Evolutionary conservation across 2,888 invertebrate genomes (phyloP).

Genomic region (Agonopterix arenella): DNA sequence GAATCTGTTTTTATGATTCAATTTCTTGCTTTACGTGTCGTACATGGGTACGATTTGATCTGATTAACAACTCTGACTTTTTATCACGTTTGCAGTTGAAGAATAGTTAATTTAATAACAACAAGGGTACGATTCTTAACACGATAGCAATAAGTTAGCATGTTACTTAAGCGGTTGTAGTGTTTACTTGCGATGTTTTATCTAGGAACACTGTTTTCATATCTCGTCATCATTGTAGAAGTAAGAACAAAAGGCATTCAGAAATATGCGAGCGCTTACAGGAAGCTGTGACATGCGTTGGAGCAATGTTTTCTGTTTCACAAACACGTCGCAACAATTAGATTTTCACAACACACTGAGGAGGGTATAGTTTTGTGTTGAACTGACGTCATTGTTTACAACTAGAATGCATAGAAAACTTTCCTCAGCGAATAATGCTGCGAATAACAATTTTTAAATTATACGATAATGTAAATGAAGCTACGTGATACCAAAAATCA

Average conservation of each 20-base stretch:
- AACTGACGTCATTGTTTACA: conserved; percentile 45
- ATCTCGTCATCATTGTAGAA: conserved; percentile 49
- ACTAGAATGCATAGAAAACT: conserved; percentile 35
- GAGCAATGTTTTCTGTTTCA: conserved; percentile 54
- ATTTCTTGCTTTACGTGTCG: not conserved
- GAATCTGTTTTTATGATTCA: not conserved
- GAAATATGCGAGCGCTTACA: conserved; percentile 50
- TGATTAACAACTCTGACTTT: not conserved
- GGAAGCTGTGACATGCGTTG: conserved; percentile 63
- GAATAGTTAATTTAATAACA: too few species aligned
- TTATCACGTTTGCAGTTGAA: not conserved
- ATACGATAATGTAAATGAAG: conserved; percentile 32
- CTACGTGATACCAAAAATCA: conserved; percentile 8
- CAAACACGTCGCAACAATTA: conserved; percentile 50
- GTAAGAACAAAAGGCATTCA: conserved; percentile 72
- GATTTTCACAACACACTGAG: conserved; percentile 54
- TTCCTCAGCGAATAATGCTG: conserved; percentile 9
- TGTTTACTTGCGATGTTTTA: not conserved
- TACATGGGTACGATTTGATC: too few species aligned
- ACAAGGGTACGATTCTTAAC: too few species aligned
- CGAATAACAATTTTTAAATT: not conserved
- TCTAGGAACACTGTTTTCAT: conserved; percentile 23
- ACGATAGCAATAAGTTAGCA: too few species aligned
- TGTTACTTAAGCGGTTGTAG: too few species aligned
- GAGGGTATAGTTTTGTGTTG: conserved; percentile 60